phyloP scores from a whole-genome alignment of 2,888 invertebrate genomes.

The Ditula angustiorana region DNA sequence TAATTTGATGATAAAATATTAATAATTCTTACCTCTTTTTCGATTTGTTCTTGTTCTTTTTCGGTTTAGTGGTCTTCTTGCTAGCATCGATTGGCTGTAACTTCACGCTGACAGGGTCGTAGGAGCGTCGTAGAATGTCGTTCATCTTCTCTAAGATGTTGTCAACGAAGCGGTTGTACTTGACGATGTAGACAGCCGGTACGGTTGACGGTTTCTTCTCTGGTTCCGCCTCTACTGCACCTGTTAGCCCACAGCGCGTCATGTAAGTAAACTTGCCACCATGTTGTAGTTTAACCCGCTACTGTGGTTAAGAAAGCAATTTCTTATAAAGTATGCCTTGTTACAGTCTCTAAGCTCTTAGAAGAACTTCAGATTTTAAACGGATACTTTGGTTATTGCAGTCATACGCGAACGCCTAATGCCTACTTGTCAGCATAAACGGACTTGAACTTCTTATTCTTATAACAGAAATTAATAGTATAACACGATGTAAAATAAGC shows the following conservation, averaged over 20 bases:
- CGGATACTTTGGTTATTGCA: no score
- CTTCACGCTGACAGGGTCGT: slow-evolving; percentile 94
- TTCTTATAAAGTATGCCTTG: neutral
- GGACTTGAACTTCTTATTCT: no score
- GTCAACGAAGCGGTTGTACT: slow-evolving; percentile 95
- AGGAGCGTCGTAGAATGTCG: slow-evolving; percentile 90
- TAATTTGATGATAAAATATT: neutral
- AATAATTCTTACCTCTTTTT: slow-evolving; percentile 66
- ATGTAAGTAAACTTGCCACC: neutral
- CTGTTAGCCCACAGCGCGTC: slow-evolving; percentile 57
- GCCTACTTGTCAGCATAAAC: no score
- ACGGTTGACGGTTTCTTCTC: slow-evolving; percentile 72
- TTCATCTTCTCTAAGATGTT: slow-evolving; percentile 93
- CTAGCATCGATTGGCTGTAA: slow-evolving; percentile 84
- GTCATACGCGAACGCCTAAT: no score
- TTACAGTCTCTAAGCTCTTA: no score
- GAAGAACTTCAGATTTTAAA: no score
- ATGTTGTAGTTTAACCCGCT: neutral
- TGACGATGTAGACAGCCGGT: slow-evolving; percentile 90
- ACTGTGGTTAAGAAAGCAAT: neutral
- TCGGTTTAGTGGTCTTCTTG: slow-evolving; percentile 82
- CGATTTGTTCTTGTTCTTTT: slow-evolving; percentile 73
- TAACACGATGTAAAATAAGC: no score
- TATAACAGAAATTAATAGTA: no score
- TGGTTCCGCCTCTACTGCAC: slow-evolving; percentile 75